Conservation (phyloP, 2,888 invertebrate genomes). For the Neoaliturus tenellus region DNA sequence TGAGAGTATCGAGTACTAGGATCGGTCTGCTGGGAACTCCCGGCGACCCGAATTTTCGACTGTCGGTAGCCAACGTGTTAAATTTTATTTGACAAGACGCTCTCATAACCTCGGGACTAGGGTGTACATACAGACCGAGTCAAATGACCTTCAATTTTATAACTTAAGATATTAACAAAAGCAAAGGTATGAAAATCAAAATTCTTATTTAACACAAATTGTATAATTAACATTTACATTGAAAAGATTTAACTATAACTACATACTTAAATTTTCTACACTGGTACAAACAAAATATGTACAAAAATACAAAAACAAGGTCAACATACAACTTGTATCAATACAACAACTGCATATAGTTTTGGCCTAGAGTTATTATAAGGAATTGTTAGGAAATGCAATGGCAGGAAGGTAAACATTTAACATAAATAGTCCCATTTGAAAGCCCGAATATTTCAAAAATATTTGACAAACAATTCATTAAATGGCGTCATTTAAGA, state of each 20-base stretch:
- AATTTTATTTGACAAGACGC: no score
- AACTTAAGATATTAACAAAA: no score
- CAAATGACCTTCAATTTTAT: no score
- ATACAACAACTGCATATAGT: background rate
- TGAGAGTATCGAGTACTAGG: no score
- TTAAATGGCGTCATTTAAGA: background rate
- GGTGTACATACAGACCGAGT: no score
- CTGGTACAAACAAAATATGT: constrained; percentile 45
- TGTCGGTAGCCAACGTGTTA: no score
- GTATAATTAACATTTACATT: constrained; percentile 39
- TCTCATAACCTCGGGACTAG: no score
- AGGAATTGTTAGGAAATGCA: background rate
- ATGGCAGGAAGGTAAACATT: background rate
- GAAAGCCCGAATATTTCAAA: background rate
- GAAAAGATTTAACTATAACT: constrained; percentile 1
- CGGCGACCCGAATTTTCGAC: no score
- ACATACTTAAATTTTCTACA: constrained; percentile 16
- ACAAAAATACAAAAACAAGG: constrained; percentile 40
- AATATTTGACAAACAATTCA: background rate
- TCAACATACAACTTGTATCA: constrained; percentile 8
- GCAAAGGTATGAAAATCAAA: no score
- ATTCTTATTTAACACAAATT: constrained; percentile 30
- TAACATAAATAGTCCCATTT: background rate
- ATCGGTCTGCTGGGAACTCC: no score
- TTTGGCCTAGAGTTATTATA: background rate